A percentile compares a stretch with the other conserved stretches of the same genome.
phyloP scores from a whole-genome alignment of 2,113 vertebrate species.

The Actenoides hombroni region DNA sequence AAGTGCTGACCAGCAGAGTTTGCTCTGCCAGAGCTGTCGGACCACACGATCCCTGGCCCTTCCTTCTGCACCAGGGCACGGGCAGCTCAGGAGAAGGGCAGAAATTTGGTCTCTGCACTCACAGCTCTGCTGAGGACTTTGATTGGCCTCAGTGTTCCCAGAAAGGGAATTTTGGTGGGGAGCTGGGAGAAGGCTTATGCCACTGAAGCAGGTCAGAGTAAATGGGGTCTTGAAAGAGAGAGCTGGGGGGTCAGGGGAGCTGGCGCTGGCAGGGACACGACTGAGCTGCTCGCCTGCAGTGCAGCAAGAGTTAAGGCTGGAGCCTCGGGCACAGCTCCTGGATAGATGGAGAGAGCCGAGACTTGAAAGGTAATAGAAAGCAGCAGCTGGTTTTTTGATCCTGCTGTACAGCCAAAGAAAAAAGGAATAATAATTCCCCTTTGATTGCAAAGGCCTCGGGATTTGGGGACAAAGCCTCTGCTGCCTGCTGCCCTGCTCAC shows the following conservation, averaged over 20 bases:
- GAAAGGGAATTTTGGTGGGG: neutral
- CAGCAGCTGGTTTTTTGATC: slow-evolving; percentile 72
- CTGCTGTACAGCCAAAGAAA: slow-evolving; percentile 30
- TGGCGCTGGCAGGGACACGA: neutral
- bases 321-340: neutral
- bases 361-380: slow-evolving; percentile 63
- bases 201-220: neutral
- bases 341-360: neutral
- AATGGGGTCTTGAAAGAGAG: neutral
- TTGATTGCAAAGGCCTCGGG: slow-evolving; percentile 57
- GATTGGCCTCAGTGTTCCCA: neutral
- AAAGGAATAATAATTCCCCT: slow-evolving; percentile 67
- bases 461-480: slow-evolving; percentile 39
- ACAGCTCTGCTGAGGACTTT: neutral
- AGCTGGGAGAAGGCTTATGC: neutral
- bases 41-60: neutral
- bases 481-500: neutral
- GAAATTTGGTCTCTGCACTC: neutral
- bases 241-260: neutral
- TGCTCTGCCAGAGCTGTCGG: neutral
- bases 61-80: neutral
- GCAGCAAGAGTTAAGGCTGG: slow-evolving; percentile 49
- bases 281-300: neutral
- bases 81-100: neutral
- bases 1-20: neutral